Conservation (phyloP, 2,113 vertebrate species). For the Mesocricetus auratus region DNA sequence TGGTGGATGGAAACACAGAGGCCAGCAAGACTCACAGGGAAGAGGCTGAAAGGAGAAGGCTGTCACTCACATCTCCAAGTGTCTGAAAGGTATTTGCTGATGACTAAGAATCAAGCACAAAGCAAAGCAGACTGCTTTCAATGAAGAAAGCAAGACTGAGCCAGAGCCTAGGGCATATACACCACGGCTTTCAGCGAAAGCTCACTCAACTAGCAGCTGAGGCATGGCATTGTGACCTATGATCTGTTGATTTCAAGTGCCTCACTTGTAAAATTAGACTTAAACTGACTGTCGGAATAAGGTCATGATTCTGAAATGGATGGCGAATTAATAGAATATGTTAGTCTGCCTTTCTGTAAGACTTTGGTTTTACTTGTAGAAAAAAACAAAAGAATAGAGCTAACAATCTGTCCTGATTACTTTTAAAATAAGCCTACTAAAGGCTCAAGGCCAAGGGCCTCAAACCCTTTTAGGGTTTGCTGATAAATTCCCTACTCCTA, state of each 20-base stretch:
- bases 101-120: neutral
- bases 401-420: neutral
- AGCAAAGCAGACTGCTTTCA: neutral
- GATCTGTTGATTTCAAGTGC: neutral
- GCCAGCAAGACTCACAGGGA: neutral
- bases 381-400: neutral
- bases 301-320: neutral
- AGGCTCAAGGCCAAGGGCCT: neutral
- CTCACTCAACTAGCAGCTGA: neutral
- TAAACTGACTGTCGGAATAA: neutral
- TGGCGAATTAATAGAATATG: neutral
- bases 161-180: too few species aligned
- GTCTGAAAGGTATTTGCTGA: neutral
- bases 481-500: neutral
- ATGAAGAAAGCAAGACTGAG: rapidly evolving
- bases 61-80: neutral
- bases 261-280: constrained; percentile 12
- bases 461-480: neutral
- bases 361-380: constrained; percentile 32
- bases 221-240: neutral
- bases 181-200: neutral
- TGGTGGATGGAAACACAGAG: neutral
- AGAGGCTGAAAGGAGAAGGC: neutral
- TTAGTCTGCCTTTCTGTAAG: neutral
- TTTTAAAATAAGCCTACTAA: constrained; percentile 2